These are phyloP conservation scores for Acronicta leporina DNA, from an alignment of 2,888 invertebrate species.

Conservation along the genomic window DNA sequence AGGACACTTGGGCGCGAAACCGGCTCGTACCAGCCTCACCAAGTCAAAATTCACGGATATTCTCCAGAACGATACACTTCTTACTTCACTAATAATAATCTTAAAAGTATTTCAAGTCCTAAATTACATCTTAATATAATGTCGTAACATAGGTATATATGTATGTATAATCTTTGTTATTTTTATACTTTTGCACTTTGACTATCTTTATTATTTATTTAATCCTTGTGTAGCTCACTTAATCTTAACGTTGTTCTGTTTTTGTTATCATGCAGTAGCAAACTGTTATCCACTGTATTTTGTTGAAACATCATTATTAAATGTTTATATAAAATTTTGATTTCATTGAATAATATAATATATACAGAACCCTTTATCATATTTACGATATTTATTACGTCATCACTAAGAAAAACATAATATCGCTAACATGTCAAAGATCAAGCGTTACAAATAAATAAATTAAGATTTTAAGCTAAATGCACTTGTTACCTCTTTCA, in stretches of 20 bases:
- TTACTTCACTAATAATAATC: conserved; percentile 72
- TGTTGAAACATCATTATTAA: conserved; percentile 46
- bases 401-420: background rate
- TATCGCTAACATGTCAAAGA: conserved; percentile 14
- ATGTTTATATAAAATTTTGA: conserved; percentile 38
- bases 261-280: conserved; percentile 39
- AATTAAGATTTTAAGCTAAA: background rate
- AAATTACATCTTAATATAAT: conserved; percentile 62
- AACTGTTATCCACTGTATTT: conserved; percentile 42
- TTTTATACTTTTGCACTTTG: conserved; percentile 34
- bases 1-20: conserved; percentile 64
- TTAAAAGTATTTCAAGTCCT: conserved; percentile 61
- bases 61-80: conserved; percentile 82
- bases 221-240: conserved; percentile 21
- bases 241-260: conserved; percentile 39
- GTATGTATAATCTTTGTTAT: conserved; percentile 23
- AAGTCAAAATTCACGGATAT: conserved; percentile 76
- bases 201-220: conserved; percentile 18
- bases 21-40: conserved; percentile 65
- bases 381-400: conserved; percentile 1
- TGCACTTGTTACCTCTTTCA: conserved; percentile 15
- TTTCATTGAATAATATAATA: conserved; percentile 25
- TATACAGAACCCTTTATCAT: conserved; percentile 34
- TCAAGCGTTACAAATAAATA: background rate
- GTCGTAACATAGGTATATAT: conserved; percentile 25